Evolutionary conservation across 23 tunicate genomes (phyloP), one percentile per base, ranked within the genome.

Genomic region (Phallusia fumigata): DNA sequence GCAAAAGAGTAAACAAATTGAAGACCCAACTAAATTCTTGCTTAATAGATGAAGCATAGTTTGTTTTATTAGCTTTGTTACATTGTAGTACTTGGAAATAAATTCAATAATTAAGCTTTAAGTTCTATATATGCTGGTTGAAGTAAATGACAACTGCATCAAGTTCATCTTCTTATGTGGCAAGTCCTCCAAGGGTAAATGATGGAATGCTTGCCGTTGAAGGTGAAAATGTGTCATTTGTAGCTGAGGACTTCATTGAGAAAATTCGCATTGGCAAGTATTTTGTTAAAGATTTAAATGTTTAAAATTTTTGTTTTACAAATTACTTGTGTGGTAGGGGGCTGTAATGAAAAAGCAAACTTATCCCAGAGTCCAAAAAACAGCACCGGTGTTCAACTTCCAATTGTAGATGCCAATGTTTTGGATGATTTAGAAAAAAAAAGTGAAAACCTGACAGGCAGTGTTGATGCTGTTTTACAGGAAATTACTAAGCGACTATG

Each of bases 391-490:
- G 69, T 58, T 19, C 75, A 84, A 32, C 33, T 77, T 18, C 82
- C 76, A 32, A 76, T 76, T 13, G 65, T 89, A 19, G 80, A 84
- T 84, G 78, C 79, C 21, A 35, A 58, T 75, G 35, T 89, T 36
- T 24, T 89, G 22, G 85, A 84, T 35, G 64, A 75, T 30, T 64
- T 89, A 18, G 88, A 89, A 80, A 64, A 52, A 64, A 83, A 89
- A 26, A 58, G 87, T 65, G 65, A 64, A 1, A 76, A 80, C 52
- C 84, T 89, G 0, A 51, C 84, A 5, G n/a, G 34, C n/a, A 89
- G 93, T 84, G 84, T 89, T 12, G 88, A 89, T 64, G 79, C 51
- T 35, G 85, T 89, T 0, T 26, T 89, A 32, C 53, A 75, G 22
- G 80, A 80, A 36, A 58, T 89, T 47, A 75, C 93, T 10, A 74